Evolutionary conservation across 2,113 vertebrate species (phyloP).

Genomic region (Stigmatopora nigra): DNA sequence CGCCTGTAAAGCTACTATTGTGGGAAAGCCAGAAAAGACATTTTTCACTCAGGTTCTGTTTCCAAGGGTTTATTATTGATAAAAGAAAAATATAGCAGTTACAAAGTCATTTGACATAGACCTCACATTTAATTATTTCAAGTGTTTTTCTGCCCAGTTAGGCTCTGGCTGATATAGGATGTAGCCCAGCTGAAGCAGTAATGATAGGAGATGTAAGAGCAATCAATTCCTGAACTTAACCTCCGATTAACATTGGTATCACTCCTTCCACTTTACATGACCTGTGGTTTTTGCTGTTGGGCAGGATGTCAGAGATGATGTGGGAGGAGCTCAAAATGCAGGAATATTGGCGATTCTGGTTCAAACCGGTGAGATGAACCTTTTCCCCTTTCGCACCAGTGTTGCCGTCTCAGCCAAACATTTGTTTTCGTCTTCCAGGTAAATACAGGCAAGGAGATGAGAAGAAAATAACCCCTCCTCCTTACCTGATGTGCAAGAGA

Average conservation of each 20-base stretch:
- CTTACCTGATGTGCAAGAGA: conserved; percentile 78
- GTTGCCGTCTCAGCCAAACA: neutral
- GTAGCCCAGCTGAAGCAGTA: conserved; percentile 80
- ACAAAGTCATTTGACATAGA: neutral
- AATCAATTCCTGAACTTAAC: neutral
- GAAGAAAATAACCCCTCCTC: conserved; percentile 74
- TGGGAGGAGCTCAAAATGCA: conserved; percentile 82
- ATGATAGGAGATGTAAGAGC: conserved; percentile 94
- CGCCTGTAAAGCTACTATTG: conserved; percentile 77
- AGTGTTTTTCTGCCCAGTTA: conserved; percentile 8
- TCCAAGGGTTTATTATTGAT: neutral
- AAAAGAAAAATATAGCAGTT: no score
- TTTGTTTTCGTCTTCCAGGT: conserved; percentile 52
- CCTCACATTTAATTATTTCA: neutral
- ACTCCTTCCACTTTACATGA: neutral
- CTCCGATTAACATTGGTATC: neutral
- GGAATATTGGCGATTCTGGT: conserved; percentile 94
- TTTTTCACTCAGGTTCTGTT: conserved; percentile 84
- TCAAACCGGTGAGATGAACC: conserved; percentile 74
- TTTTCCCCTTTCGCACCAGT: neutral
- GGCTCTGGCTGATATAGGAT: conserved; percentile 59
- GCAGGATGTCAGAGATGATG: conserved; percentile 89
- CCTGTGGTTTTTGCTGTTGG: neutral
- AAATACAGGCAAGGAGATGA: conserved; percentile 85
- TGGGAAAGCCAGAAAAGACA: conserved; percentile 85